A percentile compares a stretch with the other conserved stretches of the same genome.
Conservation (phyloP, 2,113 vertebrate genomes). For the Podarcis raffonei region DNA sequence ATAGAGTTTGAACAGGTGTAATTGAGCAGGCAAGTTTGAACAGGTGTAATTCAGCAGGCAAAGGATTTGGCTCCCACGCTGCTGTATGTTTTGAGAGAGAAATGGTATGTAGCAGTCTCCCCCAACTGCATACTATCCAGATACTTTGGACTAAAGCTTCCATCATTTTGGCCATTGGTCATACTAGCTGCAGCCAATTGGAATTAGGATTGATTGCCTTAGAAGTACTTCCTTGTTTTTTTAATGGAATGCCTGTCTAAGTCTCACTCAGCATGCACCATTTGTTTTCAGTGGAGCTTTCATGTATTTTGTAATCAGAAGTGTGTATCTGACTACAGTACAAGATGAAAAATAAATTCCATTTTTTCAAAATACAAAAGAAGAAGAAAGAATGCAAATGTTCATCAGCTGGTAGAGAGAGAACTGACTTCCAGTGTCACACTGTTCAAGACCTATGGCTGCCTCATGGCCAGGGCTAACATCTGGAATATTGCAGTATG, state of each 20-base stretch:
- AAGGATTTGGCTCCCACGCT: background rate
- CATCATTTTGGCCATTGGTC: too few species aligned
- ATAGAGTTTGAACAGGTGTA: background rate
- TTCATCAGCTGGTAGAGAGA: too few species aligned
- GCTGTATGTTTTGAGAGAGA: background rate
- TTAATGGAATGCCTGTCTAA: background rate
- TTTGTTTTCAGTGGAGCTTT: background rate
- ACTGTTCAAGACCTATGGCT: background rate
- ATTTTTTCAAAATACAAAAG: too few species aligned
- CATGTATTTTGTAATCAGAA: background rate
- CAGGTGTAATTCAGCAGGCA: background rate
- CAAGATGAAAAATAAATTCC: background rate
- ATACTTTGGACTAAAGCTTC: too few species aligned
- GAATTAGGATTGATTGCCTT: too few species aligned
- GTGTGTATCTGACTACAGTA: background rate
- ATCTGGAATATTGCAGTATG: background rate
- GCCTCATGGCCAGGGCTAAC: accelerated
- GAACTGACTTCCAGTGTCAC: background rate
- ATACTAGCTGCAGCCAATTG: too few species aligned
- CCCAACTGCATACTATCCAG: too few species aligned
- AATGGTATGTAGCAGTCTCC: background rate
- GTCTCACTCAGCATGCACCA: background rate
- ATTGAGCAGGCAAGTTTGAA: background rate
- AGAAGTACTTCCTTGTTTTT: background rate
- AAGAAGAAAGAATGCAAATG: too few species aligned